Conservation (phyloP, 2,888 invertebrate species). For the Zaprionus obscuricornis region DNA sequence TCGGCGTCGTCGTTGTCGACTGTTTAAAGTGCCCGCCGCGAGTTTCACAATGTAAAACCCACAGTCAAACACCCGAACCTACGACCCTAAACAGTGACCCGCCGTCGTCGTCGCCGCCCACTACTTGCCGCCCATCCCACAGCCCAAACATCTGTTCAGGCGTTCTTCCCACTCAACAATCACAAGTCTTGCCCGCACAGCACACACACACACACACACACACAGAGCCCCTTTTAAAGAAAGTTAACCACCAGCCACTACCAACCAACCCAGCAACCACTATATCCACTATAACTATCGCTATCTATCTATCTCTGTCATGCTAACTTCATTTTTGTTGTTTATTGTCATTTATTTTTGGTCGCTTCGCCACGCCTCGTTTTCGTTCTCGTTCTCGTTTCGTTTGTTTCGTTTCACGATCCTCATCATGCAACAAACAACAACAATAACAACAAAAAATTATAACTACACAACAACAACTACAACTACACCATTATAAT, state of each 20-base stretch:
- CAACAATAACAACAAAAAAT: slow-evolving; percentile 41
- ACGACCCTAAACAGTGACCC: slow-evolving; percentile 1
- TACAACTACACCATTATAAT: slow-evolving; percentile 20
- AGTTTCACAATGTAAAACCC: slow-evolving; percentile 16
- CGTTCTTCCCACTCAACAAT: too few relatives aligned
- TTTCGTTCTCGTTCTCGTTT: slow-evolving; percentile 53
- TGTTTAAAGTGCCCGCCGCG: slow-evolving; percentile 72
- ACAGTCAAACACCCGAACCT: background rate
- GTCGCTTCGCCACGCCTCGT: slow-evolving; percentile 56
- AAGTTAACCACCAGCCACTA: slow-evolving; percentile 1
- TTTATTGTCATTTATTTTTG: slow-evolving; percentile 76
- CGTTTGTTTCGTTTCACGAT: slow-evolving; percentile 73
- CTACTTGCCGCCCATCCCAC: background rate
- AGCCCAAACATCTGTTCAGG: background rate
- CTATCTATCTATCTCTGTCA: slow-evolving; percentile 70
- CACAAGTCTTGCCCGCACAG: too few relatives aligned
- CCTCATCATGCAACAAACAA: slow-evolving; percentile 73
- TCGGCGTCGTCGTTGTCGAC: slow-evolving; percentile 12
- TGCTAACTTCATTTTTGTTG: slow-evolving; percentile 77
- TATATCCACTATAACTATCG: slow-evolving; percentile 52
- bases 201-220: background rate
- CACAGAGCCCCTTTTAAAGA: too few relatives aligned
- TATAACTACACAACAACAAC: slow-evolving; percentile 43
- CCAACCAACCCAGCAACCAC: background rate
- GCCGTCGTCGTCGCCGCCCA: background rate